phyloP scores from a whole-genome alignment of 2,113 vertebrate genomes.

The Tragelaphus imberbis region DNA sequence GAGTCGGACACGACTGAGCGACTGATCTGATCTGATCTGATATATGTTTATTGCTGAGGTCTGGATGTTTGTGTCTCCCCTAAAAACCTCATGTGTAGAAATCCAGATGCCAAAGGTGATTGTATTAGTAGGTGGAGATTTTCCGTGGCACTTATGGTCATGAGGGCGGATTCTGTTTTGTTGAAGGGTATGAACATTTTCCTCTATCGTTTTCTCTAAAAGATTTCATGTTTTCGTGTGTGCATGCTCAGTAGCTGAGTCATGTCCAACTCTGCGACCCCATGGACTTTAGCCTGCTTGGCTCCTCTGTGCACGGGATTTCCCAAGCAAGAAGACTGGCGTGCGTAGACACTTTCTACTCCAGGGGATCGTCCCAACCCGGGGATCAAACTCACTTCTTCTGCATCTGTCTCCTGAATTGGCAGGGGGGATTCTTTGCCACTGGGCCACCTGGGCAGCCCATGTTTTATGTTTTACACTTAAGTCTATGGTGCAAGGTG shows the following conservation, averaged over 20 bases:
- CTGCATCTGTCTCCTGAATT: neutral
- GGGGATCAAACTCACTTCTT: neutral
- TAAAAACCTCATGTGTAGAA: neutral
- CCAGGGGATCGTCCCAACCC: neutral
- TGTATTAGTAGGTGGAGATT: neutral
- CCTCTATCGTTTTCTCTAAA: neutral
- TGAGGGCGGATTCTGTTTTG: neutral
- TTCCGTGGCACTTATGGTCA: rapidly evolving
- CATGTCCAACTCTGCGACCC: neutral
- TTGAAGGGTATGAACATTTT: neutral
- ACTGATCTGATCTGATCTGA: no score
- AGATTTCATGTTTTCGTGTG: neutral
- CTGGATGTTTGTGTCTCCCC: neutral
- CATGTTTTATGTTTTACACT: neutral
- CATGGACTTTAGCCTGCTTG: neutral
- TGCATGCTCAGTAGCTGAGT: neutral
- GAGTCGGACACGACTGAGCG: no score
- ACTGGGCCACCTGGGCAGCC: neutral
- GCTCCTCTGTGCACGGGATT: neutral
- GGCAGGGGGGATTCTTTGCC: neutral
- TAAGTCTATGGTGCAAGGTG: neutral
- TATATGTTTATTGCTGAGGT: neutral
- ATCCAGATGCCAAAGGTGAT: neutral
- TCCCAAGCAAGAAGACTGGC: neutral
- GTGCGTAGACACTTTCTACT: neutral